Base-by-base conservation (phyloP, 2,113 vertebrate species). In the Phyllostomus discolor region DNA sequence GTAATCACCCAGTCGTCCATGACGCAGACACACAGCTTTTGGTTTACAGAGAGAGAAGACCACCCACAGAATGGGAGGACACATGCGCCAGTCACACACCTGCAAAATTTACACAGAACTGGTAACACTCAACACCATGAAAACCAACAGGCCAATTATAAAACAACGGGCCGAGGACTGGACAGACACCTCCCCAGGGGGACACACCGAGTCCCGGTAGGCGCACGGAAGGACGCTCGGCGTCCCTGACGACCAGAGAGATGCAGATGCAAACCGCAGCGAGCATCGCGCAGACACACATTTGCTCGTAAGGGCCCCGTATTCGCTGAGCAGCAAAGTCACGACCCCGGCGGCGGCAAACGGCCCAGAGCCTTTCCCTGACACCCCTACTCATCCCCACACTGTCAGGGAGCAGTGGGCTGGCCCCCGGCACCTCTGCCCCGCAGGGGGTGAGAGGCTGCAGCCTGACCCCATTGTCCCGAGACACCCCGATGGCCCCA, bases 341-440 rank as follows among this genome's bases (percentile, higher is more conserved):
- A n/a, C 0, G 7, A 24, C 52, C 28, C 10, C 26, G 1, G 0
- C 0, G 1, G 66, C 16, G 11, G n/a, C 11, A 28, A 46, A 46
- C 8, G 54, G 31, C 38, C 0, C 7, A 1, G 0, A 17, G 52
- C 38, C 22, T 0, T 46, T 35, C 46, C 17, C 52, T 35, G 22
- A 11, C 38, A 41, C 17, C 2, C 15, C 15, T 24, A 31, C 52
- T 10, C 50, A 8, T 5, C 38, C 33, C 16, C 2, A n/a, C 22
- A 26, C 35, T 10, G 33, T 48, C 12, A 3, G 33, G 10, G 57
- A 67, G 82, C 54, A 73, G 62, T 1, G 4, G 17, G 0, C 70
- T 38, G 54, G 12, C 64, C 35, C 17, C 6, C 3, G 78, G 19
- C 8, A n/a, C 35, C 17, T 22, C 43, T 3, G 3, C 88, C n/a